Conservation (phyloP, 2,113 vertebrate species). For the Mesembrinibis cayennensis region DNA sequence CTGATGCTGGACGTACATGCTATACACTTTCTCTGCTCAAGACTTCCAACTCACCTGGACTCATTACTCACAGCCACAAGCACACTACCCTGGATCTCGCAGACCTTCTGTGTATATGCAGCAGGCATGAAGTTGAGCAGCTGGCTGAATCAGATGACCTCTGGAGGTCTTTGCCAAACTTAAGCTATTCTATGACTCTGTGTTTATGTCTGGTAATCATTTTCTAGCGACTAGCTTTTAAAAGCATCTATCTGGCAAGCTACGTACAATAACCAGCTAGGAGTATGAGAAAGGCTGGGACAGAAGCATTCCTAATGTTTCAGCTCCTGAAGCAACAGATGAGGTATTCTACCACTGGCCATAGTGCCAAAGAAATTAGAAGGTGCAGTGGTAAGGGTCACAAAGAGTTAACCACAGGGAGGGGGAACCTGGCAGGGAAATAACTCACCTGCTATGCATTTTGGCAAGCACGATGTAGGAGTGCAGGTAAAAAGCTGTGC, state of each 20-base stretch:
- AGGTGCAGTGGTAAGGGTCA: neutral
- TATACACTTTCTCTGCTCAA: neutral
- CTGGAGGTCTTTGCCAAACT: neutral
- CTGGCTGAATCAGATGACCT: neutral
- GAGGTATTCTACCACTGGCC: neutral
- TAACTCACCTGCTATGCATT: neutral
- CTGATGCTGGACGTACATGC: neutral
- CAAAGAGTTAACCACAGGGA: neutral
- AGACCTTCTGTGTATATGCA: neutral
- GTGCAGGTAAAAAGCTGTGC: neutral
- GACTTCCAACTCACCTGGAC: neutral
- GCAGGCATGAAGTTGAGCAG: neutral
- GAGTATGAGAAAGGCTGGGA: neutral
- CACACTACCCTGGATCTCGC: neutral
- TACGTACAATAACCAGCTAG: neutral
- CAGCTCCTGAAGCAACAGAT: neutral
- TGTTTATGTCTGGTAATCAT: neutral
- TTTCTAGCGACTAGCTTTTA: neutral
- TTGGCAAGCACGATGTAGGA: neutral
- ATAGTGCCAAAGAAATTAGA: neutral
- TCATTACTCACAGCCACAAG: neutral
- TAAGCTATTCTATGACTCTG: neutral
- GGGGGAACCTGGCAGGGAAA: neutral
- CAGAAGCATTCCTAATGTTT: neutral
- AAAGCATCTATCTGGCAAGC: neutral